Percentiles rank a stretch among this genome's conserved stretches.
Evolutionary conservation across 2,888 invertebrate species (phyloP).

Genomic region (Pandemis corylana): DNA sequence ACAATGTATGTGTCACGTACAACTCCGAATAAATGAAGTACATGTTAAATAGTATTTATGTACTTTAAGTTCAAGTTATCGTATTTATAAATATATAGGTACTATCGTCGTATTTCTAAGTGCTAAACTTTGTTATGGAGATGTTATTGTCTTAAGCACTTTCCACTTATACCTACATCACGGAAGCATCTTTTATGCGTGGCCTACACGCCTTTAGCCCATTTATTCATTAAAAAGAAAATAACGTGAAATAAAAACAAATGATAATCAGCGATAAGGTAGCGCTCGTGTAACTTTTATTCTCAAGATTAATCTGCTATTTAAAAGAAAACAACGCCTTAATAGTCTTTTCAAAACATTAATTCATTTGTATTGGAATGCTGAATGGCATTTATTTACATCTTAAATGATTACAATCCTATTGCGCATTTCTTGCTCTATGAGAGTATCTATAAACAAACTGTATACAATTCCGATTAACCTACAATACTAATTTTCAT

Average conservation of each 20-base stretch:
- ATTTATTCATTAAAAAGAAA: not conserved
- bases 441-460: not conserved
- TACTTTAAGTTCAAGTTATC: too few species aligned
- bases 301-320: not conserved
- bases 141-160: not conserved
- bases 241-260: not conserved
- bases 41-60: not conserved
- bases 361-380: not conserved
- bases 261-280: not conserved
- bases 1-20: slow-evolving; percentile 4
- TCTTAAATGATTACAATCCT: not conserved
- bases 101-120: not conserved
- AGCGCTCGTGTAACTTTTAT: not conserved
- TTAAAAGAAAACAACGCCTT: not conserved
- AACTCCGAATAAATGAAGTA: not conserved
- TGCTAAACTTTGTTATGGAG: not conserved
- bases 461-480: not conserved
- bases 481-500: too few species aligned
- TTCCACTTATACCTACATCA: too few species aligned
- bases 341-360: slow-evolving; percentile 3
- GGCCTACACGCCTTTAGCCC: too few species aligned
- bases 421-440: not conserved
- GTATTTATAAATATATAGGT: too few species aligned
- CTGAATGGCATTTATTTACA: not conserved
- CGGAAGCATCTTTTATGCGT: too few species aligned